phyloP scores from a whole-genome alignment of 2,797 vertebrate genomes.

The Lacerta viridis region DNA sequence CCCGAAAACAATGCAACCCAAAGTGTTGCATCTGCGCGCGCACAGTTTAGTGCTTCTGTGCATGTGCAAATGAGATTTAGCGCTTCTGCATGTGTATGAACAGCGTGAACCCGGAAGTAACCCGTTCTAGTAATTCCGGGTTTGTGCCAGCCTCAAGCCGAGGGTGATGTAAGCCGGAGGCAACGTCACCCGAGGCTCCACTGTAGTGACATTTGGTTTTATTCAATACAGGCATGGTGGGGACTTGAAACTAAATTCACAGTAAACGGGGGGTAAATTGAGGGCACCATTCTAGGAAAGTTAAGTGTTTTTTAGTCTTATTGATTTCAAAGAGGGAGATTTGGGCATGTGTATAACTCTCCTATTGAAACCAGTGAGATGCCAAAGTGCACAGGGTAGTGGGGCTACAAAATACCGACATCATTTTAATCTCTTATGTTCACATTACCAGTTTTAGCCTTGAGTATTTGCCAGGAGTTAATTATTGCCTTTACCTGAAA shows the following conservation, averaged over 20 bases:
- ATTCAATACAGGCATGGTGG: neutral
- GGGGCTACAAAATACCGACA: slow-evolving; percentile 2
- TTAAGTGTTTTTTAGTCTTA: neutral
- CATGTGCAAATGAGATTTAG: too few relatives aligned
- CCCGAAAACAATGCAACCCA: too few relatives aligned
- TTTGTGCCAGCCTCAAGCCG: too few relatives aligned
- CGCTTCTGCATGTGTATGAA: too few relatives aligned
- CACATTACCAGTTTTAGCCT: neutral
- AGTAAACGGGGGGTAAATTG: neutral
- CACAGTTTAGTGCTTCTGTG: too few relatives aligned
- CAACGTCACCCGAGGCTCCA: neutral
- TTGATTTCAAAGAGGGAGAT: neutral
- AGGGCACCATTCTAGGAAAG: neutral
- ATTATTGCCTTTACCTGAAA: neutral
- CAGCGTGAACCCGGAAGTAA: too few relatives aligned
- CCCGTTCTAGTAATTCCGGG: too few relatives aligned
- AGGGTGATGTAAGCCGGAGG: too few relatives aligned
- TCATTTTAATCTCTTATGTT: fast-evolving
- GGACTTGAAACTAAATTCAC: neutral
- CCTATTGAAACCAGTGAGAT: neutral
- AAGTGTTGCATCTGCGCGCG: too few relatives aligned
- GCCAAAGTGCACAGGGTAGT: neutral
- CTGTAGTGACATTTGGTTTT: neutral
- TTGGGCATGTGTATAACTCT: neutral
- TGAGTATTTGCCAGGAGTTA: neutral